These are phyloP conservation scores for Cryptocheilus praepositus DNA, from an alignment of 2,888 invertebrate genomes.

Conservation along the genomic window DNA sequence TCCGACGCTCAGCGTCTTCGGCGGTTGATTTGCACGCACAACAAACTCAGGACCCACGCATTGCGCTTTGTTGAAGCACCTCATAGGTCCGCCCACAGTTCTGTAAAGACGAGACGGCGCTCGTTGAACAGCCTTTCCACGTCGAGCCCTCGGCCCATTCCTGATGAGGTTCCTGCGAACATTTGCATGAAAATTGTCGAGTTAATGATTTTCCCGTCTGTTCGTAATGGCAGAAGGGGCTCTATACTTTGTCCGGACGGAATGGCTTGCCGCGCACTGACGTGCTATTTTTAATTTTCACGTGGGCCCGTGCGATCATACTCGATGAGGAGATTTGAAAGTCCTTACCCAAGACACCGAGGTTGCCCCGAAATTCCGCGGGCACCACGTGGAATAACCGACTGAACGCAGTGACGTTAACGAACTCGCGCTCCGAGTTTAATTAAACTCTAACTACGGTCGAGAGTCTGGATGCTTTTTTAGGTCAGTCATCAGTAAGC, in stretches of 20 bases:
- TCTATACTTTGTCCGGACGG: too few species aligned
- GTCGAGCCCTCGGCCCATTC: conserved; percentile 70
- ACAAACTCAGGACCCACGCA: conserved; percentile 86
- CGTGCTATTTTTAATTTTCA: too few species aligned
- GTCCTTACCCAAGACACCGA: too few species aligned
- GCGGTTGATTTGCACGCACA: conserved; percentile 81
- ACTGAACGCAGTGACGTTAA: conserved; percentile 28
- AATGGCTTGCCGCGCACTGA: too few species aligned
- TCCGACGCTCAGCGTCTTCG: conserved; percentile 79
- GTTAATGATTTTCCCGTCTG: not conserved
- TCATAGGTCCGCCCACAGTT: conserved; percentile 76
- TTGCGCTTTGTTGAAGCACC: conserved; percentile 74
- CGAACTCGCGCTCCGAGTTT: conserved; percentile 36
- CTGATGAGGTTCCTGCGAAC: conserved; percentile 48
- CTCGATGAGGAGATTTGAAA: conserved; percentile 7
- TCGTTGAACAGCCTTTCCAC: conserved; percentile 83
- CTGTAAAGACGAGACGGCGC: conserved; percentile 84
- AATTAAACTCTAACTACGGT: conserved; percentile 43
- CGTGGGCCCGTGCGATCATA: not conserved
- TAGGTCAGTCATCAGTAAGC: conserved; percentile 36
- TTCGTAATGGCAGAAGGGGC: too few species aligned
- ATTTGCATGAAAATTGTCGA: not conserved
- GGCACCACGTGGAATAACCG: conserved; percentile 14
- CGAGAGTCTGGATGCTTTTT: conserved; percentile 34
- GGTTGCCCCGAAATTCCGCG: conserved; percentile 23